Evolutionary conservation across 2,888 invertebrate genomes (phyloP), one percentile per base, ranked within the genome.

Genomic region (Trachelus troglodyta): DNA sequence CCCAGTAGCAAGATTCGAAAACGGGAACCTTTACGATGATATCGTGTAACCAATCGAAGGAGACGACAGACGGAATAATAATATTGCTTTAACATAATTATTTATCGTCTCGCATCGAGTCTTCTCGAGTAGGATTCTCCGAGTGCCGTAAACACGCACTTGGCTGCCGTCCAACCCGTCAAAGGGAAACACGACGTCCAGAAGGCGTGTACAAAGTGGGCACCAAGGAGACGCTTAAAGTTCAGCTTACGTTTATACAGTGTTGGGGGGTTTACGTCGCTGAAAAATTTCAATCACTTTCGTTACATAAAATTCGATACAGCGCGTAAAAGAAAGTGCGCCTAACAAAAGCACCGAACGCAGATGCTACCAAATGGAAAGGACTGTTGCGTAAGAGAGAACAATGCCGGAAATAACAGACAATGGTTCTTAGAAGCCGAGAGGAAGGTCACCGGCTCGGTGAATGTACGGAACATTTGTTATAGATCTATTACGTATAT

Each of bases 141-240:
- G 85, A 56, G 87, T 88, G 88, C 87, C 87, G 88, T 88, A 88
- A 88, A 88, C 88, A 88, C 83, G 86, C 84, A 83, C 82, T 84
- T 88, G 88, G 88, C 87, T 75, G 1, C 0, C 34, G 68, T 83
- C 88, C 56, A 56, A 23, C 23, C 56, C 56, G 23, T 56, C 56
- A 56, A 56, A 56, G 15, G 56, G 56, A 56, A 56, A 23, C 40
- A 56, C 23, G 56, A 23, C 56, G 23, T 56, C 56, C 56, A 56
- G 56, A 9, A 15, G 23, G 9, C 56, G 23, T 23, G 23, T 9
- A 15, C 23, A 56, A 56, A 56, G 56, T 56, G 56, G 56, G 3
- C 2, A 56, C 23, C 23, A 56, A 56, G 23, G 9, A 56, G 56
- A 56, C 2, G 56, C 56, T 56, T 23, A 56, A 9, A 23, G 56